Conservation (phyloP, 30 jellyfish, hydroid and myxozoan genomes). For the Hydractinia symbiolongicarpus region DNA sequence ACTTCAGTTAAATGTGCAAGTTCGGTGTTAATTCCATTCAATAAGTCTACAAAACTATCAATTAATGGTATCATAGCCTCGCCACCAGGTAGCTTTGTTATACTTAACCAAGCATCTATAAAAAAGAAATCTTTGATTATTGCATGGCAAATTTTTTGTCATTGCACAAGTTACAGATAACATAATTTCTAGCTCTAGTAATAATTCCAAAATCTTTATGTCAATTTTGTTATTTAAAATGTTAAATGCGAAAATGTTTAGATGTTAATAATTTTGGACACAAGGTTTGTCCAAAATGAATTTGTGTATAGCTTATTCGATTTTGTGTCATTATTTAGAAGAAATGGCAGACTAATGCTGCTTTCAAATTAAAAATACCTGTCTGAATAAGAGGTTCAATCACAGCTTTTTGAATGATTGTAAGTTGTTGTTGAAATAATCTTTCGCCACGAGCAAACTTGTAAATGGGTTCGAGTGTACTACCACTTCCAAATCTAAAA, state of each 20-base stretch:
- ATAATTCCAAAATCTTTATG: background rate
- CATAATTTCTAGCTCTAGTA: background rate
- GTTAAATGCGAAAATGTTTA: background rate
- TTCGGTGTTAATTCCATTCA: slow-evolving; percentile 65
- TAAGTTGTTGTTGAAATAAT: slow-evolving; percentile 47
- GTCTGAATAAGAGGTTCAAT: slow-evolving; percentile 64
- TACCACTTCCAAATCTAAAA: background rate
- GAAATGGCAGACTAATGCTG: no score
- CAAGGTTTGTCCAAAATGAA: background rate
- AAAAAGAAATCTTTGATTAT: background rate
- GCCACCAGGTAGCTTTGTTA: slow-evolving; percentile 77
- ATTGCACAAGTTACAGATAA: no score
- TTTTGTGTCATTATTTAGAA: no score
- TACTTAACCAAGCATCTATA: slow-evolving; percentile 64
- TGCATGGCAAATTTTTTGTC: no score
- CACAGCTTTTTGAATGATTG: slow-evolving; percentile 61
- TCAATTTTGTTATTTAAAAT: background rate
- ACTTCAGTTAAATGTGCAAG: slow-evolving; percentile 74
- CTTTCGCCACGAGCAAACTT: slow-evolving; percentile 85
- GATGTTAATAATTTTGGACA: background rate
- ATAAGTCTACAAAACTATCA: slow-evolving; percentile 72
- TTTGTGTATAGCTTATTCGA: no score
- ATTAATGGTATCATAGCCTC: slow-evolving; percentile 67
- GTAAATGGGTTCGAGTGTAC: slow-evolving; percentile 44
- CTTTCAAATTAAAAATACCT: slow-evolving; percentile 34